These are phyloP conservation scores for Platycnemis pennipes DNA, from an alignment of 2,888 invertebrate species.

Conservation along the genomic window DNA sequence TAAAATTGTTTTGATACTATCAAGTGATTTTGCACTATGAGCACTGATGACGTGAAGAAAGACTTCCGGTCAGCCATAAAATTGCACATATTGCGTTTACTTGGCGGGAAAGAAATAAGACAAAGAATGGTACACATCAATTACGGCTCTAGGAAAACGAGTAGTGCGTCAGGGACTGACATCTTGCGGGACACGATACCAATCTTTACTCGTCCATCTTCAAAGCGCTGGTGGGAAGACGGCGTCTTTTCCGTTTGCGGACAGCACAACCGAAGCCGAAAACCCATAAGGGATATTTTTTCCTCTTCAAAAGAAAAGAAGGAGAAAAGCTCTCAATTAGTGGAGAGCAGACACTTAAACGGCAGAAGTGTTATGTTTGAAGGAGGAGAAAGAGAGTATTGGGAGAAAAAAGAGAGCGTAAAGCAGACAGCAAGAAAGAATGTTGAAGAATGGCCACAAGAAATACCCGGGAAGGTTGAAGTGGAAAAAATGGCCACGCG, in stretches of 20 bases:
- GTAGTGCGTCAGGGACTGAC: neutral
- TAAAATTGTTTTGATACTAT: too few species aligned
- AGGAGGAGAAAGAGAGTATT: neutral
- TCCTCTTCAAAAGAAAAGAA: neutral
- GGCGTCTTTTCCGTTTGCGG: neutral
- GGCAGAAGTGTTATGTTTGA: neutral
- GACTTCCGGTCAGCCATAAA: too few species aligned
- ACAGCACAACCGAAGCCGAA: neutral
- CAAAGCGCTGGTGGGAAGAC: neutral
- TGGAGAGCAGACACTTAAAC: constrained; percentile 26
- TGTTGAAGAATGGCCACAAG: neutral
- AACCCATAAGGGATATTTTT: neutral
- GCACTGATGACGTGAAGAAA: too few species aligned
- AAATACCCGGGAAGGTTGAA: neutral
- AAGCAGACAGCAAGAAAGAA: constrained; percentile 21
- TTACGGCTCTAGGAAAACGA: neutral
- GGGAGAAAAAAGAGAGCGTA: neutral
- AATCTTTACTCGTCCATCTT: neutral
- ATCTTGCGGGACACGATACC: too few species aligned
- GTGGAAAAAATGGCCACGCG: neutral
- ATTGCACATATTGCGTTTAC: too few species aligned
- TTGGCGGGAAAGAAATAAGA: too few species aligned
- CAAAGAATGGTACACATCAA: neutral
- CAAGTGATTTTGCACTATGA: too few species aligned
- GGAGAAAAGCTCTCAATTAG: neutral